Conservation (phyloP, 1,140 invertebrate genomes). For the Bombus sibiricus region DNA sequence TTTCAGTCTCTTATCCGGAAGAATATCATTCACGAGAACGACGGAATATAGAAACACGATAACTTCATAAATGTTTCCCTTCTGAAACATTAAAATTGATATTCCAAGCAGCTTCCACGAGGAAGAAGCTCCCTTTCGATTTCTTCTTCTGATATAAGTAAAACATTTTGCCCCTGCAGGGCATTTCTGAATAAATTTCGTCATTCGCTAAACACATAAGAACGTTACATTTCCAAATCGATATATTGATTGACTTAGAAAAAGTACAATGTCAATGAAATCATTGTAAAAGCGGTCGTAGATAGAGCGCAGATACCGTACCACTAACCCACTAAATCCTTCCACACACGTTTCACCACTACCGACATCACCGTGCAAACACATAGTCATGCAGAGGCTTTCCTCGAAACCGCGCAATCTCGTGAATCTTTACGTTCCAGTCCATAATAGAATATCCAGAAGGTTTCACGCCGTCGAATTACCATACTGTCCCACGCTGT, state of each 20-base stretch:
- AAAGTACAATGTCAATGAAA: not conserved
- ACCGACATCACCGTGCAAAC: not conserved
- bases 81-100: not conserved
- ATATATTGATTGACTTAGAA: not conserved
- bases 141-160: too few relatives aligned
- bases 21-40: not conserved
- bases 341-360: not conserved
- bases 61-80: not conserved
- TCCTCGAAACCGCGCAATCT: not conserved
- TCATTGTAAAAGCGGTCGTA: not conserved
- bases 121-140: not conserved
- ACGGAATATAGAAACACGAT: not conserved
- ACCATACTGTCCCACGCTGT: slow-evolving; percentile 21
- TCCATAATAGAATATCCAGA: not conserved
- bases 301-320: not conserved
- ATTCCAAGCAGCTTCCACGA: not conserved
- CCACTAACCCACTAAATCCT: not conserved
- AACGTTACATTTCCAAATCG: not conserved
- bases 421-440: slow-evolving; percentile 2
- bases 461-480: slow-evolving; percentile 13
- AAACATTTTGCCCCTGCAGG: not conserved
- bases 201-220: not conserved
- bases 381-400: not conserved
- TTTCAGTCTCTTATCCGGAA: too few relatives aligned
- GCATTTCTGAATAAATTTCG: too few relatives aligned